Conservation (phyloP, 2,888 invertebrate genomes). For the Charanyca ferruginea region DNA sequence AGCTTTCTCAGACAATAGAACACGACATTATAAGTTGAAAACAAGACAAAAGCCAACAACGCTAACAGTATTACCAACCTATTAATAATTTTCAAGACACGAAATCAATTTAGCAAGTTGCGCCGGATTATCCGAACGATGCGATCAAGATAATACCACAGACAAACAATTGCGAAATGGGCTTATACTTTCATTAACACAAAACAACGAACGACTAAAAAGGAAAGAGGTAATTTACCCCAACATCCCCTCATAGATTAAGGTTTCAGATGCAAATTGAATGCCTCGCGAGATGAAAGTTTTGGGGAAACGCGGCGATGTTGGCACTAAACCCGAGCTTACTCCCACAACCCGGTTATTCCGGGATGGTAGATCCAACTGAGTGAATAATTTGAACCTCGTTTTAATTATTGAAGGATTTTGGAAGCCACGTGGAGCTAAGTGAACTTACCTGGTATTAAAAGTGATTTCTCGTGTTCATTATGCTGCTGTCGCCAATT, state of each 20-base stretch:
- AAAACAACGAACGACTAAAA: constrained; percentile 57
- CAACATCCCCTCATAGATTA: constrained; percentile 71
- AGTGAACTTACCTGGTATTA: constrained; percentile 59
- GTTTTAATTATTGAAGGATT: constrained; percentile 78
- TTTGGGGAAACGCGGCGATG: constrained; percentile 66
- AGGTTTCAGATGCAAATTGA: constrained; percentile 84
- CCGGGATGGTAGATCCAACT: constrained; percentile 65
- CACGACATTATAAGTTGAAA: constrained; percentile 41
- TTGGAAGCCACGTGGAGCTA: constrained; percentile 51
- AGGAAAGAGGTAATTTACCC: constrained; percentile 61
- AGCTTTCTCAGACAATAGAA: constrained; percentile 37
- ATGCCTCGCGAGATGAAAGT: constrained; percentile 79
- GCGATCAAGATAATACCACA: constrained; percentile 64
- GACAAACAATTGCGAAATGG: constrained; percentile 70
- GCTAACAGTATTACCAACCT: constrained; percentile 57
- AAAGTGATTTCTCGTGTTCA: constrained; percentile 59
- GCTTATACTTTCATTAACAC: constrained; percentile 75
- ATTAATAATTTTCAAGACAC: constrained; percentile 67
- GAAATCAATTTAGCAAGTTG: constrained; percentile 67
- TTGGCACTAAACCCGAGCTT: constrained; percentile 70
- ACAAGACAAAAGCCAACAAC: constrained; percentile 47
- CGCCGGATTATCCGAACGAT: constrained; percentile 63
- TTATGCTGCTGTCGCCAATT: constrained; percentile 14
- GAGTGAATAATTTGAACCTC: constrained; percentile 76
- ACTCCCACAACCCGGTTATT: constrained; percentile 67